Percentiles rank a stretch among this genome's conserved stretches.
Evolutionary conservation across 2,113 vertebrate genomes (phyloP).

Genomic region (Varanus salvator): DNA sequence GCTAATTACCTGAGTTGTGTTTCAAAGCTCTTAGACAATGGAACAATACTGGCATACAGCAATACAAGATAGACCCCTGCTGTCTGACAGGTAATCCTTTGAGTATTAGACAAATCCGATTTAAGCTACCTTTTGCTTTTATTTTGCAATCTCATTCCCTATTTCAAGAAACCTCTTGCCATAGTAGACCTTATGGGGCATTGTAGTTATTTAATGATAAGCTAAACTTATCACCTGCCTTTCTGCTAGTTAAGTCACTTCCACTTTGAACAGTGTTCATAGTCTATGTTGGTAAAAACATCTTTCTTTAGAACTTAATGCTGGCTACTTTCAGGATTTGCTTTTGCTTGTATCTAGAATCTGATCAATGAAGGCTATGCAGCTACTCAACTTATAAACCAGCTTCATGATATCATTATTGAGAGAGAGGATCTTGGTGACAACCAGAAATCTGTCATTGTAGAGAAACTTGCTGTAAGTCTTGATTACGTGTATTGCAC

Average conservation of each 20-base stretch:
- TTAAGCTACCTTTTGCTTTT: neutral
- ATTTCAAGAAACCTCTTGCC: neutral
- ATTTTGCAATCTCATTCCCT: neutral
- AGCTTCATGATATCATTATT: conserved; percentile 89
- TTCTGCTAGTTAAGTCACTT: neutral
- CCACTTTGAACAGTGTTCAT: neutral
- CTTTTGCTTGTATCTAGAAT: conserved; percentile 73
- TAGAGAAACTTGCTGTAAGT: conserved; percentile 94
- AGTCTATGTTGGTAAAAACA: neutral
- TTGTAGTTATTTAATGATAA: neutral
- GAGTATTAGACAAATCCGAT: neutral
- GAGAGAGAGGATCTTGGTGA: conserved; percentile 82
- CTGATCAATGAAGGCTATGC: conserved; percentile 93
- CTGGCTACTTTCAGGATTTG: neutral
- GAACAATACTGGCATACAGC: neutral
- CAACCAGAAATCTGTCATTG: conserved; percentile 90
- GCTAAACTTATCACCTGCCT: neutral
- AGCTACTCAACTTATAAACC: conserved; percentile 88
- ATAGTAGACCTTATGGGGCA: neutral
- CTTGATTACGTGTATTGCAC: neutral
- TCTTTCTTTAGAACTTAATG: neutral
- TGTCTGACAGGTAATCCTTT: neutral
- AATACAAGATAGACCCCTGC: neutral
- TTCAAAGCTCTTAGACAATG: neutral
- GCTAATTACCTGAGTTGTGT: neutral